Evolutionary conservation across 2,113 vertebrate species (phyloP).

Genomic region (Dipodomys spectabilis): DNA sequence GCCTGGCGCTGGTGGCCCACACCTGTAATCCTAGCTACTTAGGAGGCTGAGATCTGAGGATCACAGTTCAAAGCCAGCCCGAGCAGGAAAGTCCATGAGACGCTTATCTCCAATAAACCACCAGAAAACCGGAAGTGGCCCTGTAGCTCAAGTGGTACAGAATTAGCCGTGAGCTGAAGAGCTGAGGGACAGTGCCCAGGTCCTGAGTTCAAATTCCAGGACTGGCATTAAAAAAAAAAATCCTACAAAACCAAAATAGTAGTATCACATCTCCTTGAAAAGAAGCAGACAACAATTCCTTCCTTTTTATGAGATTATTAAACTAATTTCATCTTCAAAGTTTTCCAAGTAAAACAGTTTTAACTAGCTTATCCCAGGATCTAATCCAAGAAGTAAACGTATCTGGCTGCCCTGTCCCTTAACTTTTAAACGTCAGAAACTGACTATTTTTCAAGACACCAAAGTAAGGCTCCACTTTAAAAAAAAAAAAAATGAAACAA

Average conservation of each 20-base stretch:
- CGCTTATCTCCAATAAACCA: no score
- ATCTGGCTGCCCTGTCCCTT: not conserved
- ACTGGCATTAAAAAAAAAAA: no score
- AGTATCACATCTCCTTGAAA: not conserved
- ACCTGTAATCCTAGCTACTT: no score
- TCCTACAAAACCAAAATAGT: slow-evolving; percentile 1
- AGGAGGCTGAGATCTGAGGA: no score
- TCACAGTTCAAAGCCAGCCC: no score
- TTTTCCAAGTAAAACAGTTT: not conserved
- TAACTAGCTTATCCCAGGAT: not conserved
- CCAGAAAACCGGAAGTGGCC: no score
- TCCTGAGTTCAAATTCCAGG: no score
- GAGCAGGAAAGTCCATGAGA: no score
- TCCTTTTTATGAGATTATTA: not conserved
- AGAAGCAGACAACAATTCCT: not conserved
- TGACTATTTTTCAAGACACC: not conserved
- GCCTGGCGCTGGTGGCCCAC: no score
- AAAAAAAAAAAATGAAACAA: not conserved
- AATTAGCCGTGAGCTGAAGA: no score
- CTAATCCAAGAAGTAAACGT: not conserved
- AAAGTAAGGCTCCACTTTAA: not conserved
- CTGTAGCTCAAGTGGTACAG: no score
- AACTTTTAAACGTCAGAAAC: slow-evolving; percentile 17
- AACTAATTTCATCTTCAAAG: not conserved
- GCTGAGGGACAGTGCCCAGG: no score